Base-by-base conservation (phyloP, 1,140 invertebrate species). In the Sipha flava region DNA sequence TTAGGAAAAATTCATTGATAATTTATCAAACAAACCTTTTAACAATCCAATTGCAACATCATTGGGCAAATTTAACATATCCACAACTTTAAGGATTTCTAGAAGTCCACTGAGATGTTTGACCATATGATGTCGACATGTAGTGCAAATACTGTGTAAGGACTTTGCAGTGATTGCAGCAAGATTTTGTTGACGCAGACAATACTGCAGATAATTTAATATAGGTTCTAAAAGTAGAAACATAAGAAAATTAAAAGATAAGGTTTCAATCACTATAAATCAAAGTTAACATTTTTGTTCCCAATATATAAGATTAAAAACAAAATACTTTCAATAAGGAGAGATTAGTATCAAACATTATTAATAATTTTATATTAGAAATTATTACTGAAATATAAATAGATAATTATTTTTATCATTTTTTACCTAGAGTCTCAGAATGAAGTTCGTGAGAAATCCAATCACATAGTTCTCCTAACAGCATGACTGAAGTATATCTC, bases 401-500 rank as follows among this genome's bases (percentile, higher is more conserved):
- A n/a, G n/a, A n/a, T n/a, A n/a, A n/a, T n/a, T 70, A 5, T 34
- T 9, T 29, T 72, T 31, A n/a, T 29, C 43, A 40, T n/a, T 47
- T 47, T 80, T 85, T 86, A 91, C 91, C 89, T 83, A 97, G 85
- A 34, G 90, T 90, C 80, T 92, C 89, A 0, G 93, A 89, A 87
- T 98, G 95, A 85, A 90, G 90, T 83, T 97, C 93, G 52, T 77
- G 73, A 9, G 73, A 77, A 26, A 99, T 92, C 97, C 97, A 99
- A 84, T 98, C 95, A 83, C 94, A 92, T 23, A 99, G 87, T 86
- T 98, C 95, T 6, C 96, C 96, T 40, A 99, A 86, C 18, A 99
- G 87, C 80, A 94, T 88, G 66, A 97, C 90, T 82, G 94, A 95
- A 0, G 97, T 98, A 84, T 94, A 91, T 64, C 92, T 88, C 0